Evolutionary conservation across 1,140 invertebrate species (phyloP), one percentile per base, ranked within the genome.

Genomic region (Lepeophtheirus salmonis): DNA sequence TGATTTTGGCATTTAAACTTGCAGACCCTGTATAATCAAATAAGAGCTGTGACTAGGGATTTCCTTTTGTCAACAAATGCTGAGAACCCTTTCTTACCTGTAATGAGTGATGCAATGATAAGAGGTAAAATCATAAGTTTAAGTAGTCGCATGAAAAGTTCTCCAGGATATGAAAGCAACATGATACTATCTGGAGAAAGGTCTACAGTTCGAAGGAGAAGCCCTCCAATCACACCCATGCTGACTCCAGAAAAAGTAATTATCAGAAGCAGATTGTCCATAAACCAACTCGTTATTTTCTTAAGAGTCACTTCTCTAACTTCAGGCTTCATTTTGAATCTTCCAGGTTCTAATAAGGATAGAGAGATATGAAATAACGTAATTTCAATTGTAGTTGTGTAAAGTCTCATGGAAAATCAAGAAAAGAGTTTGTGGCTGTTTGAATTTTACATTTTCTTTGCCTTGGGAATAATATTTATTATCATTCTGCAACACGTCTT

Each of bases 111-210:
- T 50, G 87, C 84, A 63, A 92, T 86, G 60, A 90, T 83, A 64
- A 90, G 71, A 13, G 86, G 87, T 60, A 90, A 71, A 67, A 90
- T 89, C 81, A 89, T 85, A 60, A 89, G 74, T 70, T 90, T 88
- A 20, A 61, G 25, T 17, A 54, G 74, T 66, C 87, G 78, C 83
- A 89, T 89, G 69, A 90, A 89, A 6, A 90, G 74, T 67, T 90
- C 87, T 55, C 87, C 86, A n/a, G 86, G 87, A 72, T 90, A 90
- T 1, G 84, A 84, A 62, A 94, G 83, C 63, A 91, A 74, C 73
- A 84, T 79, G 10, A 88, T 78, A 13, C 80, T 78, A 67, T 85
- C 81, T 21, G 54, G 6, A 56, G 16, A 17, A 13, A 61, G 59
- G n/a, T 61, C 59, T n/a, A 54, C n/a, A 20, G 59, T 14, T 2